A percentile compares a stretch with the other conserved stretches of the same genome.
Evolutionary conservation across 2,113 vertebrate genomes (phyloP).

Genomic region (Sciurus niger): DNA sequence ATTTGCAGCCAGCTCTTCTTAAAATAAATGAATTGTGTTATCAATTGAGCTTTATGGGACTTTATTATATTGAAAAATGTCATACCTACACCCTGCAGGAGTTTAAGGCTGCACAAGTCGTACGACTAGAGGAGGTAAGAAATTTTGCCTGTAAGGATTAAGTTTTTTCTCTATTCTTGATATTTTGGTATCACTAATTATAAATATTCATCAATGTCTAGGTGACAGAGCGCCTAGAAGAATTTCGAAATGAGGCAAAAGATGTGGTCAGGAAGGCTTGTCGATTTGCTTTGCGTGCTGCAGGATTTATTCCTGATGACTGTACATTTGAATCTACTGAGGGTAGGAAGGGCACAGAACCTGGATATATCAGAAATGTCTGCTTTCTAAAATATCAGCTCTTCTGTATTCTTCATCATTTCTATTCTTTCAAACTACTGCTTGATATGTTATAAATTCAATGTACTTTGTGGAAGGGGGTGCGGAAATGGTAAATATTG

Average conservation of each 20-base stretch:
- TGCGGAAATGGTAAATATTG: neutral
- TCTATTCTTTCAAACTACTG: neutral
- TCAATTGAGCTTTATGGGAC: constrained; percentile 88
- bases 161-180: neutral
- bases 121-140: constrained; percentile 89
- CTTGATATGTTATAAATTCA: neutral
- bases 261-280: constrained; percentile 90
- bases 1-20: constrained; percentile 90
- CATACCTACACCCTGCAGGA: constrained; percentile 90
- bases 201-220: constrained; percentile 78
- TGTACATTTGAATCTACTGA: neutral
- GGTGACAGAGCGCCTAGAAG: constrained; percentile 86
- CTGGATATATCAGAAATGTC: neutral
- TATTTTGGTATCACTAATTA: constrained; percentile 21
- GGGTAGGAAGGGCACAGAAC: constrained; percentile 72
- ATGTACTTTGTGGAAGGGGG: neutral
- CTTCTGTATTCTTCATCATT: neutral
- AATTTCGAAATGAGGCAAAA: constrained; percentile 91
- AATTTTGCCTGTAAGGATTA: neutral
- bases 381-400: neutral
- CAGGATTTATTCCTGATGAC: constrained; percentile 84
- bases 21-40: constrained; percentile 92
- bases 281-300: constrained; percentile 85
- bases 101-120: constrained; percentile 88
- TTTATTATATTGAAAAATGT: constrained; percentile 89